Percentiles rank a stretch among this genome's conserved stretches.
These are phyloP conservation scores for Neoarius graeffei DNA, from an alignment of 2,113 vertebrate genomes.

Conservation along the genomic window DNA sequence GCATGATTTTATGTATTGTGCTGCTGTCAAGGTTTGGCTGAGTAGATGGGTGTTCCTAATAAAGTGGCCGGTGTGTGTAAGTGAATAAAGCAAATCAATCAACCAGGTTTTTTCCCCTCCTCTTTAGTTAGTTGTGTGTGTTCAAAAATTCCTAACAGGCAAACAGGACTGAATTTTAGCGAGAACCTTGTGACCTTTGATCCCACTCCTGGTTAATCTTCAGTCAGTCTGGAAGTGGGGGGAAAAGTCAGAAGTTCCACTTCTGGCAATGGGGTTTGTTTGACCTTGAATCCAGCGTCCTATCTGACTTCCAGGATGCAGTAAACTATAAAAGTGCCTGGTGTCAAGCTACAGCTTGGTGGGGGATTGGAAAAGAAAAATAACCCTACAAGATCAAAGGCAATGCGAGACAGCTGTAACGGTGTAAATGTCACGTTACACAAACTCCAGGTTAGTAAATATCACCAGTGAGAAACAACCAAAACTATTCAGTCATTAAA, in stretches of 20 bases:
- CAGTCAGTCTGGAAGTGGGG: background rate
- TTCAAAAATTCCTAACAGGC: background rate
- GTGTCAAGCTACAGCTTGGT: background rate
- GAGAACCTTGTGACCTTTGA: constrained; percentile 22
- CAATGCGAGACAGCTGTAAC: background rate
- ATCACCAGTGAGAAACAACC: background rate
- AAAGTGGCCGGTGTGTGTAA: too few relatives aligned
- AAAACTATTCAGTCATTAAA: too few relatives aligned
- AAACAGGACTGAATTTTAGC: background rate
- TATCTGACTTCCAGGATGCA: background rate
- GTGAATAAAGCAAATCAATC: background rate
- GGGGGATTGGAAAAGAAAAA: background rate
- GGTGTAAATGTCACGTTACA: background rate
- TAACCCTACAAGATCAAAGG: background rate
- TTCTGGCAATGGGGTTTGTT: background rate
- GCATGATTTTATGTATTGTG: too few relatives aligned
- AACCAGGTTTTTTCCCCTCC: background rate
- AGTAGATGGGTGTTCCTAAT: too few relatives aligned
- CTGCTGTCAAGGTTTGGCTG: too few relatives aligned
- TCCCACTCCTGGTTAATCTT: background rate
- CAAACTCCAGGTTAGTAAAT: background rate
- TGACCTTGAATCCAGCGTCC: background rate
- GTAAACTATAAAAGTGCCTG: background rate
- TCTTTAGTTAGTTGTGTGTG: background rate
- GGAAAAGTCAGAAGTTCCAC: background rate